Percentiles rank a stretch among this genome's conserved stretches.
Conservation (phyloP, 2,888 invertebrate genomes). For the Andrena bicolor region DNA sequence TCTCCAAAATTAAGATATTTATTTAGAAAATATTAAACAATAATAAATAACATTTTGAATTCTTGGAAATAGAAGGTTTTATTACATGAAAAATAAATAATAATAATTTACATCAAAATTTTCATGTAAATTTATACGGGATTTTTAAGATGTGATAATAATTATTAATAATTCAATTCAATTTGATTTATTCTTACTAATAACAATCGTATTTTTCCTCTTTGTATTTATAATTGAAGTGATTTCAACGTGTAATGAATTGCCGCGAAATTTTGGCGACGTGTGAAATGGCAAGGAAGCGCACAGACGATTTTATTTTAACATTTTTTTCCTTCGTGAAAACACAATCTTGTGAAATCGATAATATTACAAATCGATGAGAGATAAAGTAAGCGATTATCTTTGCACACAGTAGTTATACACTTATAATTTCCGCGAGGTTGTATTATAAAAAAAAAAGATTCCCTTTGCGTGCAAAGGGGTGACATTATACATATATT, state of each 20-base stretch:
- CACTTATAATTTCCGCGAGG: constrained; percentile 11
- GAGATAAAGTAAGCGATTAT: constrained; percentile 23
- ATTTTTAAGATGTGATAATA: too few species aligned
- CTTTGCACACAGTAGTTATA: neutral
- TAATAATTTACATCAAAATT: too few species aligned
- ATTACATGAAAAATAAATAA: too few species aligned
- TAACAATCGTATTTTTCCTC: too few species aligned
- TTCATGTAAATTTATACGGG: too few species aligned
- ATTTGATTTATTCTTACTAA: too few species aligned
- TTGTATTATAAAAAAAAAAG: neutral
- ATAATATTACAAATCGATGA: constrained; percentile 20
- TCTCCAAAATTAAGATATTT: neutral
- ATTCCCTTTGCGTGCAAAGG: neutral
- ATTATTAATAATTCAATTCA: too few species aligned
- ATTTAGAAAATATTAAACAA: neutral
- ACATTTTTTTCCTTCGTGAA: neutral
- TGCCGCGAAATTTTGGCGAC: neutral
- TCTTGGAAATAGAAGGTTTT: too few species aligned
- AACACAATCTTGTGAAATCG: neutral
- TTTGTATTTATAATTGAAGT: neutral
- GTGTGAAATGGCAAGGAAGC: neutral
- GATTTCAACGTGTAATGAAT: neutral
- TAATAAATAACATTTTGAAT: too few species aligned
- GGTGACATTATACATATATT: too few species aligned
- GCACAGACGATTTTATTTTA: neutral